Base-by-base conservation (phyloP, 1,140 invertebrate species). In the Lysiphlebus fabarum region DNA sequence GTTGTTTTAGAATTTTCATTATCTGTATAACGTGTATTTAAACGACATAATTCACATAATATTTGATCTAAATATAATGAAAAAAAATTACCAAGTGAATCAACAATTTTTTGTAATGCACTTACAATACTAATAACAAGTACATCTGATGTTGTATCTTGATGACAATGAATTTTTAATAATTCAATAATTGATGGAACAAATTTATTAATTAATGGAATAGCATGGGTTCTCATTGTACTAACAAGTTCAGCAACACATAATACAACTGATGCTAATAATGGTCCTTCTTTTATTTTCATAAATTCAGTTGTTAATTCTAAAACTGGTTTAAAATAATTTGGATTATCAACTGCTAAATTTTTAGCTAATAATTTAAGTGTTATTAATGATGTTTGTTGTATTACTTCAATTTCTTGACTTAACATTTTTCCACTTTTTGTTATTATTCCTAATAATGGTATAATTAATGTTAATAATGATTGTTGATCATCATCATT, bases 1-100 rank as follows among this genome's bases (percentile, higher is more conserved):
- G 79, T 74, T 2, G 82, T 73, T 75, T 78, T 80, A 4, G 71
- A 66, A 67, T 79, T 63, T 36, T 76, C 74, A 5, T 60, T 64
- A 12, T 75, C 66, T 0, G 62, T 70, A 43, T 81, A 76, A 14
- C 73, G 53, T 5, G 70, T 82, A 33, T 77, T 81, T 7, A 89
- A 67, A 61, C 83, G 80, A 26, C 84, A 82, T 11, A 91, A 71
- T 59, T 87, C 84, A 4, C 78, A 81, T 1, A 95, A 69, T 36
- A 95, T 82, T 62, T 90, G 87, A 58, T 88, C 83, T 37, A 95
- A 74, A 75, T 94, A 95, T 0, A 91, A 87, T 63, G 90, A 93
- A 26, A 95, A 73, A 68, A 96, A 94, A 5, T 88, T 77, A 0
- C 90, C 86, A 26, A 95, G 68, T 17, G 86, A 88, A 65, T 93